Base-by-base conservation (phyloP, 2,888 invertebrate genomes). In the Cryptops parisi region DNA sequence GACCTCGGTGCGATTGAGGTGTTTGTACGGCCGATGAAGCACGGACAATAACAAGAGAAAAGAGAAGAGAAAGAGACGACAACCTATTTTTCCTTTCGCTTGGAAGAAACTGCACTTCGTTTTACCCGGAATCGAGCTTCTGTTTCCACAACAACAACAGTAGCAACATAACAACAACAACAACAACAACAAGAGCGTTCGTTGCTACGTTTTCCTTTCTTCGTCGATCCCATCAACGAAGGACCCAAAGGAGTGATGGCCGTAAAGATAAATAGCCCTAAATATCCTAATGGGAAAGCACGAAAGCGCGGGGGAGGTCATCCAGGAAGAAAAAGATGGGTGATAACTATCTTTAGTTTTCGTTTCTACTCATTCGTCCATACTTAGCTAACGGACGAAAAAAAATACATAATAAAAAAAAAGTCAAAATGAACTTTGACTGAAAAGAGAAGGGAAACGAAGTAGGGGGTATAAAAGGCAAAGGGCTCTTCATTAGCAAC, bases 261-360 rank as follows among this genome's bases (percentile, higher is more conserved):
- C 50, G 41, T 50, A 50, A 50, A 50, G 50, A 50, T 50, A 50
- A 50, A 50, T 50, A 38, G 50, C 50, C 50, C 50, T 50, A 50
- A 50, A 50, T 33, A 50, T 50, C 40, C 50, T 40, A 41, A 50
- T 50, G 50, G 50, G 50, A 38, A 22, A 48, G 15, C 33, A 33
- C n/a, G n/a, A n/a, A n/a, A n/a, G n/a, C n/a, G n/a, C n/a, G n/a
- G n/a, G n/a, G n/a, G 33, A 33, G 33, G 33, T 33, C 33, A 6
- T 33, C 33, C 33, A 33, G 33, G 33, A 33, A 9, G 33, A 33
- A 9, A n/a, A n/a, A 33, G 33, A 33, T 9, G 15, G 9, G 15
- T 9, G 33, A 33, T 33, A 33, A 33, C 33, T 33, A 33, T 33
- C 33, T n/a, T n/a, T n/a, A n/a, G n/a, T n/a, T n/a, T n/a, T n/a